Base-by-base conservation (phyloP, 1,140 invertebrate genomes). In the Gryllus bimaculatus region DNA sequence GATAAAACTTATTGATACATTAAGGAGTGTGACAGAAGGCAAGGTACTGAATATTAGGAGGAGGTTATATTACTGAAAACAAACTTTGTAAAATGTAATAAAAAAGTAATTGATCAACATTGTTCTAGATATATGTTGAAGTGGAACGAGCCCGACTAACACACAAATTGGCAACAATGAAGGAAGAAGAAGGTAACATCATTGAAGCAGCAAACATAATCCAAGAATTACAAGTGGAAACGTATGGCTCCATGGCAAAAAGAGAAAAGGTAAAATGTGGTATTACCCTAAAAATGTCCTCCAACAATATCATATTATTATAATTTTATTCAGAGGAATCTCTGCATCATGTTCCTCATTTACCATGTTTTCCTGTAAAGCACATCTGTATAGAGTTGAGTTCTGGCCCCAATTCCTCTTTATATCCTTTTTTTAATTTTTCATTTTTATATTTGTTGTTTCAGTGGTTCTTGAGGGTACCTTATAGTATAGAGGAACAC, bases 191-290 rank as follows among this genome's bases (percentile, higher is more conserved):
- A 86, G 95, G 93, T 0, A 93, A 99, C 84, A 89, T 98, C 26
- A 88, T 92, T 20, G 96, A 95, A 83, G 98, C 98, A 75, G 95
- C 96, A 8, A 90, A 93, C 81, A 95, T 99, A 81, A 93, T 99
- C 84, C 94, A 99, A 85, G 98, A 99, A 86, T 87, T 99, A 15
- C 98, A 99, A 88, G 96, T 99, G 73, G 98, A 99, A 88, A 99
- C 98, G 0, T 99, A 98, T 87, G 98, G 98, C 18, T 98, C 97
- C 0, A 99, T 99, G 98, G 95, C 99, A 78, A 96, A 96, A 85
- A 90, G 93, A 80, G 98, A 99, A 86, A 99, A 99, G 88, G 90
- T 92, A 48, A 47, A 8, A 73, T 76, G 49, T 54, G 20, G 26
- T 39, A 39, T 39, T 5, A 39, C 26, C 5, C 5, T 39, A 39